A percentile compares a stretch with the other conserved stretches of the same genome.
Evolutionary conservation across 2,797 vertebrate genomes (phyloP).

Genomic region (Adelosebastes latens): DNA sequence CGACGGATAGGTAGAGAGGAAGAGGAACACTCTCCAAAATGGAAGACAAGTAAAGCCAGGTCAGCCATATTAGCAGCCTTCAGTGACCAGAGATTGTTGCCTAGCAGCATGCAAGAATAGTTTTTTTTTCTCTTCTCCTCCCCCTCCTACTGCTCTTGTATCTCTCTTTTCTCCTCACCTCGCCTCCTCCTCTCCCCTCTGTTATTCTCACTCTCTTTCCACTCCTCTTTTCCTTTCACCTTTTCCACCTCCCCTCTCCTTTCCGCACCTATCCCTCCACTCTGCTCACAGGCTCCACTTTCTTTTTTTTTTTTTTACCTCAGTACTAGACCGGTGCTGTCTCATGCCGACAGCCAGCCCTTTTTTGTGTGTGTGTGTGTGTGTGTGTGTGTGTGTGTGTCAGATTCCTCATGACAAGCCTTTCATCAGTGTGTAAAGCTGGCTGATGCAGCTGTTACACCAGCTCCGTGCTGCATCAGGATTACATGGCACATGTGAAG

Average conservation of each 20-base stretch:
- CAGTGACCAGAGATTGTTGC: slow-evolving; percentile 66
- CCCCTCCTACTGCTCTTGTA: slow-evolving; percentile 14
- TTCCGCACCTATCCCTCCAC: neutral
- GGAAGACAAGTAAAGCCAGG: slow-evolving; percentile 58
- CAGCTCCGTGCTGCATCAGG: slow-evolving; percentile 68
- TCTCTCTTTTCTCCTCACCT: slow-evolving; percentile 15
- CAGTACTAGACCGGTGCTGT: neutral
- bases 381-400: slow-evolving; percentile 9
- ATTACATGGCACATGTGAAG: slow-evolving; percentile 72
- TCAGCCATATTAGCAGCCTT: slow-evolving; percentile 61
- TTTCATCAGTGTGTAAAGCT: slow-evolving; percentile 67
- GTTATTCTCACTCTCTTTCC: neutral
- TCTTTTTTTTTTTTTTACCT: neutral
- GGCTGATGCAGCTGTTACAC: slow-evolving; percentile 71
- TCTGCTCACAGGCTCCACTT: slow-evolving; percentile 23
- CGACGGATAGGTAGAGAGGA: slow-evolving; percentile 1
- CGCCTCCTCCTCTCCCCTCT: neutral
- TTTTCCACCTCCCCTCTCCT: slow-evolving; percentile 9
- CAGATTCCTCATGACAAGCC: slow-evolving; percentile 56
- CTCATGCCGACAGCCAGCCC: slow-evolving; percentile 23
- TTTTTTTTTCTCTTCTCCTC: slow-evolving; percentile 3
- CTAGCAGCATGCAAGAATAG: slow-evolving; percentile 59
- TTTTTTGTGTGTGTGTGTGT: neutral
- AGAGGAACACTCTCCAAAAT: slow-evolving; percentile 45
- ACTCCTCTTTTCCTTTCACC: slow-evolving; percentile 6